Base-by-base conservation (phyloP, 2,888 invertebrate species). In the Xylota sylvarum region DNA sequence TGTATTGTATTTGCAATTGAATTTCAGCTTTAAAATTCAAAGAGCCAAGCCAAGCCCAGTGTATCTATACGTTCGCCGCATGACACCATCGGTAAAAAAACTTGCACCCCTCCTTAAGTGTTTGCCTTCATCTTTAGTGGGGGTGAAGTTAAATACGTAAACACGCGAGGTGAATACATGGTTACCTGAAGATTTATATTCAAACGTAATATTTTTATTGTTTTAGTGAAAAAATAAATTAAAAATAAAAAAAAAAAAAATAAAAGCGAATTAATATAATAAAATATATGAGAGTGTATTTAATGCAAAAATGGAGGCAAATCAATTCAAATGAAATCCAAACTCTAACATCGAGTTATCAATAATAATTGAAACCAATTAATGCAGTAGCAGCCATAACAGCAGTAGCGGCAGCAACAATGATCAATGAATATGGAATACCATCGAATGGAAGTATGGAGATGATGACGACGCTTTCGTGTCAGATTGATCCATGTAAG, bases 401-500 rank as follows among this genome's bases (percentile, higher is more conserved):
- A 64, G 40, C 56, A 62, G 37, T 14, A 30, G 35, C 40, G 55
- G 32, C 69, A 74, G 23, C 73, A 67, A 56, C 46, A 60, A 85
- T 85, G 84, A 70, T 27, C 52, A 32, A 40, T 72, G 76, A 85
- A 60, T 70, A 72, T 81, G 81, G 58, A 72, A 52, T 72, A 81
- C 9, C 37, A 12, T 52, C 76, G 40, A 52, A 56, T 30, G 52
- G 23, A 37, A 76, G 52, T 48, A 23, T 23, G 43, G 81, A 65
- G 69, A 37, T 65, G 52, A 55, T 74, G 60, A 43, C 65, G 52
- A 43, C 65, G 52, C 12, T 46, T 52, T 52, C 60, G 58, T 72
- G 58, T 67, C 81, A 81, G 50, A 65, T 60, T 58, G 60, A 85
- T 65, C 58, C 65, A 81, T 76, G 85, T 85, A 77, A 85, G 85